Percentiles rank a stretch among this genome's conserved stretches.
phyloP scores from a whole-genome alignment of 2,888 invertebrate genomes.

The Epinotia demarniana region DNA sequence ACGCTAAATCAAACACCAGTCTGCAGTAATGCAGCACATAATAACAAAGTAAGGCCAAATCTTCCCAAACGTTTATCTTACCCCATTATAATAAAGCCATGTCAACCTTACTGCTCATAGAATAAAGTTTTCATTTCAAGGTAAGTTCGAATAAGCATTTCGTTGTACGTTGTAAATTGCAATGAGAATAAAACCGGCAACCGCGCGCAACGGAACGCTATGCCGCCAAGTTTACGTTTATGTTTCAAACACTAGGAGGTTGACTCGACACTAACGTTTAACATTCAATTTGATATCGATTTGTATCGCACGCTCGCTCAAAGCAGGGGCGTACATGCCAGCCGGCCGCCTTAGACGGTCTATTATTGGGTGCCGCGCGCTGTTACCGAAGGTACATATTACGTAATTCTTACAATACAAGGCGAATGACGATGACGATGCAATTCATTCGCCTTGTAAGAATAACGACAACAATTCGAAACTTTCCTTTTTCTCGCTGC shows the following conservation, averaged over 20 bases:
- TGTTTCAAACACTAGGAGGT: slow-evolving; percentile 1
- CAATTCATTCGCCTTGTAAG: no score
- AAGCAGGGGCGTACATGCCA: no score
- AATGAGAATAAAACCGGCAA: neutral
- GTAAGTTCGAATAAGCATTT: neutral
- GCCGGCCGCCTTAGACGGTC: no score
- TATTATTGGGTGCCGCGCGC: no score
- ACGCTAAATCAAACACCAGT: no score
- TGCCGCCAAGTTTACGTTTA: slow-evolving; percentile 2
- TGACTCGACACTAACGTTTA: neutral
- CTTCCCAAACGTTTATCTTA: neutral
- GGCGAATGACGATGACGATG: no score
- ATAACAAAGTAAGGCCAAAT: neutral
- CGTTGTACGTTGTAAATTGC: neutral
- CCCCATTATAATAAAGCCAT: neutral
- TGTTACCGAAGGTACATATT: no score
- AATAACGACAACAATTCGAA: no score
- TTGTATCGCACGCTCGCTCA: neutral
- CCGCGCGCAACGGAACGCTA: neutral
- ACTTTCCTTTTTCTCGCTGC: no score
- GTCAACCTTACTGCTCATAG: neutral
- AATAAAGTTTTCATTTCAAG: neutral
- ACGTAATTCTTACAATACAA: no score
- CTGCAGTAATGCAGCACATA: no score
- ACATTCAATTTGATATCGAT: neutral